phyloP scores from a whole-genome alignment of 53 echinoderm and acorn worm genomes.

The Apostichopus leukothele region DNA sequence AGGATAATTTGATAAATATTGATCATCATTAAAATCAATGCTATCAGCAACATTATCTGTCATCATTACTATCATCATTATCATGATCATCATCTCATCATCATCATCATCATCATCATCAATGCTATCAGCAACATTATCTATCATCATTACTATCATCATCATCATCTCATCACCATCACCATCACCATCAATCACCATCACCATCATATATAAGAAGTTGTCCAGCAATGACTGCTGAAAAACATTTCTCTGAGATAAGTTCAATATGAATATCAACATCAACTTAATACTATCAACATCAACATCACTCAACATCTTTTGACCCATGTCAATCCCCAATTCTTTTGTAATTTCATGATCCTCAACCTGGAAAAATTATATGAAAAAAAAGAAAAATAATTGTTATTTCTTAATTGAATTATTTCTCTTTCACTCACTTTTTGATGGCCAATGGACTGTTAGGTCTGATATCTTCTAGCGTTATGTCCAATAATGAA shows the following conservation, averaged over 20 bases:
- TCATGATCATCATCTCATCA: slow-evolving; percentile 49
- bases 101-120: slow-evolving; percentile 38
- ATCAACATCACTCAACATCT: too few relatives aligned
- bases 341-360: too few relatives aligned
- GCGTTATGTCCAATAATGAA: slow-evolving; percentile 63
- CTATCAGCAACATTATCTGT: too few relatives aligned
- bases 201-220: neutral
- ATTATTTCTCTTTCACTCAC: slow-evolving; percentile 57
- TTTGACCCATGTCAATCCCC: too few relatives aligned
- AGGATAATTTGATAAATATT: neutral
- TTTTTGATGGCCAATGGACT: slow-evolving; percentile 94
- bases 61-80: neutral
- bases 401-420: too few relatives aligned
- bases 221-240: too few relatives aligned
- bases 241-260: too few relatives aligned
- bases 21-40: slow-evolving; percentile 28
- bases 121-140: too few relatives aligned
- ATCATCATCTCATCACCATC: slow-evolving; percentile 44
- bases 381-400: too few relatives aligned
- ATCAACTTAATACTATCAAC: too few relatives aligned
- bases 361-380: too few relatives aligned
- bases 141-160: neutral
- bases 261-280: too few relatives aligned
- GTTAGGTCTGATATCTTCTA: slow-evolving; percentile 92
- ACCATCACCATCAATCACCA: slow-evolving; percentile 38